These are phyloP conservation scores for Myripristis jacobus DNA, from an alignment of 2,797 vertebrate species.

Conservation along the genomic window DNA sequence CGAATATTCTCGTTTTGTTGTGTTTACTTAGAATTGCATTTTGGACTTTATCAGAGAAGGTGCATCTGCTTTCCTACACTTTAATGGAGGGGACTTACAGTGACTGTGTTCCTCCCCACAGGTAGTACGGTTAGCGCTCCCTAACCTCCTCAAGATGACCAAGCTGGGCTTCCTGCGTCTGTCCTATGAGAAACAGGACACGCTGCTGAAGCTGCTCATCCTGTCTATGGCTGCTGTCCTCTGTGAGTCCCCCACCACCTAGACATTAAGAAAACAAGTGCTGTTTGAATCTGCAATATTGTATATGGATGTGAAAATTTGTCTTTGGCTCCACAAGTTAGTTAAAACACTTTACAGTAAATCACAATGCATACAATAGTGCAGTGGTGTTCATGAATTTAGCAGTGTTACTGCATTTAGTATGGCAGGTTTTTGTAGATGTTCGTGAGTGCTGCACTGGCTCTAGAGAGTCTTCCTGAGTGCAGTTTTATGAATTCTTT, in stretches of 20 bases:
- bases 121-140: constrained; percentile 80
- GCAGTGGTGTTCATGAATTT: too few species aligned
- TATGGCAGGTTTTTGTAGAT: too few species aligned
- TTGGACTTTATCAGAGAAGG: not conserved
- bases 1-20: not conserved
- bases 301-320: too few species aligned
- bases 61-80: not conserved
- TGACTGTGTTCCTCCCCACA: constrained; percentile 56
- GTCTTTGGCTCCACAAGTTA: too few species aligned
- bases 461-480: too few species aligned
- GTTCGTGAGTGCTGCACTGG: too few species aligned
- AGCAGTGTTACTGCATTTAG: too few species aligned
- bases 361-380: too few species aligned
- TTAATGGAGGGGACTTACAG: not conserved
- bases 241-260: constrained; percentile 85
- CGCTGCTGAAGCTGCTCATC: constrained; percentile 98
- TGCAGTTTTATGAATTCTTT: too few species aligned
- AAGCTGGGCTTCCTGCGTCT: constrained; percentile 96
- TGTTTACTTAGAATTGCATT: not conserved
- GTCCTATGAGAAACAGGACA: constrained; percentile 99
- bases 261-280: not conserved
- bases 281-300: not conserved
- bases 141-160: constrained; percentile 90
- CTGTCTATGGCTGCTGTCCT: constrained; percentile 97
- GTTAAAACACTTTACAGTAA: too few species aligned